phyloP scores from a whole-genome alignment of 2,888 invertebrate genomes.

The Drosophila algonquin region DNA sequence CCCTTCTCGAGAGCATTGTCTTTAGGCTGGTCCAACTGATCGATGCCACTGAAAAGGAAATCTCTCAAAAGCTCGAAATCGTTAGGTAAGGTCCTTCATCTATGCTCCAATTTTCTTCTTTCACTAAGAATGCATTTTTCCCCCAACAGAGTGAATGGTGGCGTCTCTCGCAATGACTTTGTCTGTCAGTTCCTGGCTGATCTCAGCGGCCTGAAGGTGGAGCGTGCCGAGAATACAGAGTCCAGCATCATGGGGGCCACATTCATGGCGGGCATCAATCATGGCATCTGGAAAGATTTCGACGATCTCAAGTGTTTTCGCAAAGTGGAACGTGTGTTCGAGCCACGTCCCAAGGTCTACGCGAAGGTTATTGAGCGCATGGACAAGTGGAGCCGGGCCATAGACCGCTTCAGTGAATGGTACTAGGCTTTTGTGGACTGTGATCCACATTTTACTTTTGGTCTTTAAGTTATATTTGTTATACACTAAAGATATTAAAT shows the following conservation, averaged over 20 bases:
- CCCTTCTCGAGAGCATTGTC: slow-evolving; percentile 93
- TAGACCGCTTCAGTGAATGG: slow-evolving; percentile 82
- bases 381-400: slow-evolving; percentile 78
- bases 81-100: slow-evolving; percentile 85
- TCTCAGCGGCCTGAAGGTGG: slow-evolving; percentile 89
- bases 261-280: slow-evolving; percentile 91
- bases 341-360: slow-evolving; percentile 83
- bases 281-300: slow-evolving; percentile 91
- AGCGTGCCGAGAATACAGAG: slow-evolving; percentile 90
- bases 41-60: slow-evolving; percentile 89
- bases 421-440: slow-evolving; percentile 54
- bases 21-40: slow-evolving; percentile 92
- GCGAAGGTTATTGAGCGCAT: slow-evolving; percentile 64
- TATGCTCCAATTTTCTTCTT: rapidly evolving
- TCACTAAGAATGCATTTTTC: not conserved
- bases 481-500: slow-evolving; percentile 37
- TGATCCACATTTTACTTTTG: not conserved
- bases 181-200: slow-evolving; percentile 94
- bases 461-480: slow-evolving; percentile 27
- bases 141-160: slow-evolving; percentile 92
- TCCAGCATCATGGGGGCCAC: slow-evolving; percentile 94
- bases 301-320: slow-evolving; percentile 87
- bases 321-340: slow-evolving; percentile 87
- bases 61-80: slow-evolving; percentile 85
- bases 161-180: slow-evolving; percentile 97